These are phyloP conservation scores for Oenanthe melanoleuca DNA, from an alignment of 2,113 vertebrate genomes.

Conservation along the genomic window DNA sequence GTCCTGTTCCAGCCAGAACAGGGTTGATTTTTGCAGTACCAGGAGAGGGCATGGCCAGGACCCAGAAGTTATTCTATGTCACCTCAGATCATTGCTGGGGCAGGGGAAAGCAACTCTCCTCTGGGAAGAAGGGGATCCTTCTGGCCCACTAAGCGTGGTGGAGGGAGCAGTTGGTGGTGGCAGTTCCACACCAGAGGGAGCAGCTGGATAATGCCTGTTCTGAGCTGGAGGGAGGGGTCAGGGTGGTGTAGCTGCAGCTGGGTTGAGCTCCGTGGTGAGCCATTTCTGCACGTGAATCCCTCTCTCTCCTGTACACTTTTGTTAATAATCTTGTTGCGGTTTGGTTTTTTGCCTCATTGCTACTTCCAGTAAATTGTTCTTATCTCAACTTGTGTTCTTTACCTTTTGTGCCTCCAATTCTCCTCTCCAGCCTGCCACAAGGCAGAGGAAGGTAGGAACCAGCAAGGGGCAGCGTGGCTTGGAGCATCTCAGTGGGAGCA, in stretches of 20 bases:
- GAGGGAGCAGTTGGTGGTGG: neutral
- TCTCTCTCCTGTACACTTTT: neutral
- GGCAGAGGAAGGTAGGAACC: neutral
- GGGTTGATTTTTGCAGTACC: neutral
- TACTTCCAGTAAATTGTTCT: neutral
- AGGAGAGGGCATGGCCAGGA: neutral
- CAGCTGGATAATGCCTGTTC: neutral
- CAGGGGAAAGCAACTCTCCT: neutral
- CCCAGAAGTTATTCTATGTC: neutral
- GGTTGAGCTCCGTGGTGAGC: neutral
- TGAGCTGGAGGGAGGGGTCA: neutral
- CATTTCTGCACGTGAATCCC: neutral
- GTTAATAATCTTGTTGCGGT: neutral
- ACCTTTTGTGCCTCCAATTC: neutral
- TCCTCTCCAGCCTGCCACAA: neutral
- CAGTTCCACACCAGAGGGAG: neutral
- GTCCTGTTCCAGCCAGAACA: neutral
- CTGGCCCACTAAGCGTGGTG: neutral
- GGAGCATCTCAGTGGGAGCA: too few relatives aligned
- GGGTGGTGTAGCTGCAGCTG: neutral
- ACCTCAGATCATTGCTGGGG: neutral
- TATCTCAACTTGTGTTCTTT: fast-evolving
- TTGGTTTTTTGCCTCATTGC: neutral
- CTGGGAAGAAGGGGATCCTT: neutral
- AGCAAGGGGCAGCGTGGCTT: fast-evolving